Evolutionary conservation across 2,888 invertebrate species (phyloP), one percentile per base, ranked within the genome.

Genomic region (Aspidiotus rigidus): DNA sequence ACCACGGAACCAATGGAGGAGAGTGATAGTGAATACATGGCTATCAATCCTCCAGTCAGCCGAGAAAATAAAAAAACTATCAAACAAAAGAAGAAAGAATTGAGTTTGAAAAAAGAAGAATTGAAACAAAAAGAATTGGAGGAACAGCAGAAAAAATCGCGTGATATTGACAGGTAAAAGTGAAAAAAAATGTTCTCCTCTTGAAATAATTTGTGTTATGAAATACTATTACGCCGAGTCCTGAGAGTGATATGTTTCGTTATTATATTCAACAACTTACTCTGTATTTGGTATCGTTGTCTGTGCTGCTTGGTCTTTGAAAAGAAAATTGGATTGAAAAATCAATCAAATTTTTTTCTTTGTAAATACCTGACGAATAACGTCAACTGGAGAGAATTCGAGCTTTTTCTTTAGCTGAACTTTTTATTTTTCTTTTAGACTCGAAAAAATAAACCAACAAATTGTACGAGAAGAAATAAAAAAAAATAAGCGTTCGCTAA

Each of bases 41-140:
- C 86, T 0, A 75, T 86, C 28, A 90, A 90, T 79, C 86, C 88
- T 1, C 87, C 89, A 0, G 86, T 85, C 0, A 78, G 80, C 77
- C 72, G 74, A 42, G 88, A 88, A 76, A 85, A 84, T 75, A 89
- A 90, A 78, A 93, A 91, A 76, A 86, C 87, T 63, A 81, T 83
- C 74, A 84, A 86, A 75, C 83, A 86, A 53, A 81, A 87, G 59
- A 83, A 86, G 75, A 89, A 87, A 75, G 86, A 87, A 77, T 83
- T 82, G 72, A 87, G 87, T 77, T 81, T 83, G 64, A 79, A 77
- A 73, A 72, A 75, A 67, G 74, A 79, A 56, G 75, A 82, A 5
- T 74, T 78, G 0, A 80, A 83, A 75, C 79, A 77, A 72, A 79
- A 81, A 72, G 74, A 81, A n/a, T 75, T 78, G 64, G 85, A 85